Base-by-base conservation (phyloP, 2,888 invertebrate species). In the Tinea trinotella region DNA sequence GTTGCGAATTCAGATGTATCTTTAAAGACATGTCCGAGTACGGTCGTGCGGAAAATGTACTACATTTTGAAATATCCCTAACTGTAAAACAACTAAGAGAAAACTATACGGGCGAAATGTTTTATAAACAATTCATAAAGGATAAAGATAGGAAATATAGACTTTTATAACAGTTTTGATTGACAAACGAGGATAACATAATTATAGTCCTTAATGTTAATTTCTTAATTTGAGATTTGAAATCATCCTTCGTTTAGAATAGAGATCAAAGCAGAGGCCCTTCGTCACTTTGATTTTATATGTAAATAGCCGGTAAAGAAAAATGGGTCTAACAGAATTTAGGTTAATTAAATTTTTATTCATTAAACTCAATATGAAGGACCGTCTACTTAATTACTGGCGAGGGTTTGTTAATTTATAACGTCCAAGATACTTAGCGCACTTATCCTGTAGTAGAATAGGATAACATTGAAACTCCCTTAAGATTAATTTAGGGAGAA, bases 401-500 rank as follows among this genome's bases (percentile, higher is more conserved):
- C 70, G 72, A 74, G 76, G 78, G 78, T 77, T 80, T 75, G 81
- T 79, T 80, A 81, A 82, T 84, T 83, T 83, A 80, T 75, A 80
- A 75, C 74, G 73, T 75, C 74, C 70, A 69, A 71, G 71, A 68
- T 76, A 76, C 75, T 77, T 73, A 66, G 71, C 70, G 65, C 66
- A 71, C 74, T 69, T 70, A 74, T 75, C 71, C 73, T 68, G 64
- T 65, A 63, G 66, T 48, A 50, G 17, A 73, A 62, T 67, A 69
- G 76, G 78, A 78, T 78, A 81, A 75, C 78, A 78, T 79, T 74
- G 76, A 75, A 81, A 81, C 81, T 84, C 84, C 82, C 83, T 76
- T 74, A 84, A 85, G 84, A 84, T 84, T 85, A 85, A 85, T 85
- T 84, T 84, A 75, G 71, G 67, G 70, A 75, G 78, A 85, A 84